These are phyloP conservation scores for Zaprionus nigranus DNA, from an alignment of 1,140 invertebrate genomes.

Conservation along the genomic window DNA sequence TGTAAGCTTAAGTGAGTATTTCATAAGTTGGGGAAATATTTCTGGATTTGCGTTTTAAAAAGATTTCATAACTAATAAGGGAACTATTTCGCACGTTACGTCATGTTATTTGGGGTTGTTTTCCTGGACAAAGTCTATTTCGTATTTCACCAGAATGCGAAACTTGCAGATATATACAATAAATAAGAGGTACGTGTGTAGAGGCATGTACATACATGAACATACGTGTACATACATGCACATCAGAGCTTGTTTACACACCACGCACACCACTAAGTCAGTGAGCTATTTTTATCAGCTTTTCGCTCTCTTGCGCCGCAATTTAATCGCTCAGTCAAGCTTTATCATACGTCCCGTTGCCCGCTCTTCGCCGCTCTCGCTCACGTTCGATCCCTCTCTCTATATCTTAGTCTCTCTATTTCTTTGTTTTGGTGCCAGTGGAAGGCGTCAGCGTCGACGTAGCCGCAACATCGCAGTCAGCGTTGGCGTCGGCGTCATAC, in stretches of 20 bases:
- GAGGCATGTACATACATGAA: neutral
- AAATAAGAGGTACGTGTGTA: slow-evolving; percentile 6
- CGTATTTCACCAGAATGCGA: slow-evolving; percentile 56
- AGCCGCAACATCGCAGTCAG: neutral
- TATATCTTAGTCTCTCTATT: neutral
- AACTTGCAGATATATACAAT: slow-evolving; percentile 23
- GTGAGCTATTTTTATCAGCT: neutral
- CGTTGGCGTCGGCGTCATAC: slow-evolving; percentile 27
- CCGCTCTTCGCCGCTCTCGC: neutral
- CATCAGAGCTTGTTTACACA: neutral
- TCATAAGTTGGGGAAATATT: neutral
- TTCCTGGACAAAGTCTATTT: neutral
- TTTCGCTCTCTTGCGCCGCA: slow-evolving; percentile 43
- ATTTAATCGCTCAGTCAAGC: slow-evolving; percentile 31
- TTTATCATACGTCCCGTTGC: slow-evolving; percentile 8
- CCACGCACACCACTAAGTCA: neutral
- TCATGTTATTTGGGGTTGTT: slow-evolving; percentile 9
- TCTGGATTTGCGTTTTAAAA: neutral
- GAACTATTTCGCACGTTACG: neutral
- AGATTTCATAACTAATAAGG: slow-evolving; percentile 16
- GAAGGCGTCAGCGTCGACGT: neutral
- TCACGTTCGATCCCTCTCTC: slow-evolving; percentile 7
- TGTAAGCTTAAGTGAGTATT: neutral
- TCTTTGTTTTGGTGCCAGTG: neutral
- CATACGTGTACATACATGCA: neutral